Conservation (phyloP, 2,797 vertebrate species). For the Gymnoscopelus microlampas region DNA sequence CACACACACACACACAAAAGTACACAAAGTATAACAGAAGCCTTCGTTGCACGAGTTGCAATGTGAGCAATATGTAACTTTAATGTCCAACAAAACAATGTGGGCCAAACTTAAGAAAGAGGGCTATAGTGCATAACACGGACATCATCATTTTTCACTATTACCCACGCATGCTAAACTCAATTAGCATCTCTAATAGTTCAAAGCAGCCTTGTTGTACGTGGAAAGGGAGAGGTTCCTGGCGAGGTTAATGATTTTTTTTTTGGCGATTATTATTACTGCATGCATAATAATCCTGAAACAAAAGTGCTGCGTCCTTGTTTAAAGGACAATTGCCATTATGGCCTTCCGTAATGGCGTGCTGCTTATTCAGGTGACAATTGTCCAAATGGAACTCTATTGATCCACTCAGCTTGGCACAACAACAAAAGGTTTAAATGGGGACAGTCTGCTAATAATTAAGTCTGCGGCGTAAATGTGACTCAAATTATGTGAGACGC, state of each 20-base stretch:
- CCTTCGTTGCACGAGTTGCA: constrained; percentile 35
- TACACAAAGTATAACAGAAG: too few relatives aligned
- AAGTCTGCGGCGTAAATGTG: constrained; percentile 23
- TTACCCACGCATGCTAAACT: constrained; percentile 52
- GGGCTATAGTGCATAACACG: constrained; percentile 29
- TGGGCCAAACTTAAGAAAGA: constrained; percentile 19
- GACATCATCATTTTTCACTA: constrained; percentile 58
- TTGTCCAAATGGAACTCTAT: constrained; percentile 68
- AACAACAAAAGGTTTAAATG: constrained; percentile 55
- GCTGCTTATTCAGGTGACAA: constrained; percentile 52
- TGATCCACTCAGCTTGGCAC: constrained; percentile 63
- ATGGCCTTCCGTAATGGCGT: constrained; percentile 35
- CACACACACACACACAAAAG: too few relatives aligned
- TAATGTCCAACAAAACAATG: constrained; percentile 41
- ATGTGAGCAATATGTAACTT: constrained; percentile 57
- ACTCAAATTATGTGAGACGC: constrained; percentile 23
- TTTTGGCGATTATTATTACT: constrained; percentile 54
- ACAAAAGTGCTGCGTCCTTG: constrained; percentile 69
- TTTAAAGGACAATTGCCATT: constrained; percentile 63
- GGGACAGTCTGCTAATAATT: constrained; percentile 54
- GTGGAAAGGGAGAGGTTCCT: constrained; percentile 28
- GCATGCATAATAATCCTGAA: constrained; percentile 44
- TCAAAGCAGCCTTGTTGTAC: constrained; percentile 35
- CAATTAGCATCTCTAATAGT: constrained; percentile 52
- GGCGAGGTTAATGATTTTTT: constrained; percentile 64